Evolutionary conservation across 2,888 invertebrate species (phyloP), one percentile per base, ranked within the genome.

Genomic region (Hydraecia micacea): DNA sequence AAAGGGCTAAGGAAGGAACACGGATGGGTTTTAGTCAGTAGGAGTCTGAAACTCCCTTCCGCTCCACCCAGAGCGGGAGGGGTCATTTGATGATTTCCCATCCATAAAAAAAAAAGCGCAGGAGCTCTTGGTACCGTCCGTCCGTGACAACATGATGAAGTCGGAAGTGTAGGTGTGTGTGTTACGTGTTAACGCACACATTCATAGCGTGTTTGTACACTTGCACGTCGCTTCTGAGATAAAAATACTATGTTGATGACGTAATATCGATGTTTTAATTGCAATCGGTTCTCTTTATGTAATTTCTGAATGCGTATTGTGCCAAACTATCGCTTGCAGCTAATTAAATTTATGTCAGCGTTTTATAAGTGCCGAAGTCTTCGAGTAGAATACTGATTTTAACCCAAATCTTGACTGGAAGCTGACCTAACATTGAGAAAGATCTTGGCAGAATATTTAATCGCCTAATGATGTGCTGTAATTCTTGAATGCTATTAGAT

Each of bases 241-340:
- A n/a, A 58, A 58, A 58, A 58, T 58, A n/a, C n/a, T 28, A 18
- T 58, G 5, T 28, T 62, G 60, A 32, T 69, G 36, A 55, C 63
- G 49, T 55, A 21, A 78, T 73, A 60, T 71, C 15, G 1, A 42
- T 49, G 32, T 77, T 69, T 55, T 70, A 73, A 73, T 55, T 60
- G 32, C n/a, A 65, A 70, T 71, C 9, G 21, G 36, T 55, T 52
- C 69, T 2, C 32, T 73, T 75, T 25, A 60, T 67, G 55, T 32
- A 2, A 65, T 55, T 65, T 66, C 46, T 49, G n/a, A 65, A 69
- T 69, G 58, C 21, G 6, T n/a, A 52, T 68, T 68, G 36, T 63
- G 28, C 42, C 28, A 28, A 77, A 58, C 32, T 55, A 71, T 75
- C 42, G 39, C 32, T 52, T 73, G 52, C 52, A 69, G 63, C 32